phyloP scores from a whole-genome alignment of 2,113 vertebrate species.

The Micronycteris hirsuta region DNA sequence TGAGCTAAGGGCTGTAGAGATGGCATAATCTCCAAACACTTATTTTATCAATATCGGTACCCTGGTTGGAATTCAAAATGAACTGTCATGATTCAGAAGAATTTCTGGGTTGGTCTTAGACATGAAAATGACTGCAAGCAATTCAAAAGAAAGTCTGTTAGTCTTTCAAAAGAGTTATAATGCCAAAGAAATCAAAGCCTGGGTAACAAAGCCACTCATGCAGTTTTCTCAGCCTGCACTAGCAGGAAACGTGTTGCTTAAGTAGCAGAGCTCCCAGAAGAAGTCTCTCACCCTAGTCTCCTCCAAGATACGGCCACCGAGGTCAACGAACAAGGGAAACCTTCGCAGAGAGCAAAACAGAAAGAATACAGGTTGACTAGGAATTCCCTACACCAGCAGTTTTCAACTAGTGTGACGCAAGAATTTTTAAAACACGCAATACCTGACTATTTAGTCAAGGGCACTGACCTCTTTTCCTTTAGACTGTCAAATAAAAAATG shows the following conservation, averaged over 20 bases:
- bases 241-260: neutral
- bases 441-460: neutral
- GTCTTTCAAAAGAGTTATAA: neutral
- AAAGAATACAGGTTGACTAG: neutral
- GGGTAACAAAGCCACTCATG: neutral
- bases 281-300: neutral
- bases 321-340: neutral
- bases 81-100: neutral
- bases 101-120: neutral
- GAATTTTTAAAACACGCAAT: neutral
- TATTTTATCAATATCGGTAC: neutral
- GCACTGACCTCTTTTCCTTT: neutral
- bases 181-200: neutral
- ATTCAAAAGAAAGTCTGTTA: neutral
- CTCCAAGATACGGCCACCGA: neutral
- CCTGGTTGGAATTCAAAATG: neutral
- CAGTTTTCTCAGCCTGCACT: neutral
- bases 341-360: neutral
- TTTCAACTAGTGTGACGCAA: neutral
- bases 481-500: neutral
- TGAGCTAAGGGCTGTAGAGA: neutral
- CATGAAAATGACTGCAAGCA: neutral
- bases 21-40: neutral
- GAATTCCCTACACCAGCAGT: neutral
- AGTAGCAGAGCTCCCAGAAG: neutral